phyloP scores from a whole-genome alignment of 2,113 vertebrate genomes.

The Dicerorhinus sumatrensis region DNA sequence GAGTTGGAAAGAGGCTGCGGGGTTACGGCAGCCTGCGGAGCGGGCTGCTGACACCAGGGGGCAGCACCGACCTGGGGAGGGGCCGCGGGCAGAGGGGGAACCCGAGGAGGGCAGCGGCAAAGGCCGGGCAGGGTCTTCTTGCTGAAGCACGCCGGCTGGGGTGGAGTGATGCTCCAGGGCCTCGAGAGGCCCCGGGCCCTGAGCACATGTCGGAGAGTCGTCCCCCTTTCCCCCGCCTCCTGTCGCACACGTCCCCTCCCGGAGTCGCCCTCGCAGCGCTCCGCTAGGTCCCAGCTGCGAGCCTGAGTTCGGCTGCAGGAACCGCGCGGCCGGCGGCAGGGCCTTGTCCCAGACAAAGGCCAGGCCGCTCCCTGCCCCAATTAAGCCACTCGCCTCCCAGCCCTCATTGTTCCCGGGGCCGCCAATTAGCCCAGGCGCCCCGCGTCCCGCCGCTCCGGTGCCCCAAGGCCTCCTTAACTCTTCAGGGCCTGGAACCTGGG shows the following conservation, averaged over 20 bases:
- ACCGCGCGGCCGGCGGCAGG: not conserved
- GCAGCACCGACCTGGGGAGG: slow-evolving; percentile 15
- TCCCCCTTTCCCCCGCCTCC: not conserved
- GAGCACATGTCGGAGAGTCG: not conserved
- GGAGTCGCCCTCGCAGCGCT: not conserved
- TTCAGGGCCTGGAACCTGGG: not conserved
- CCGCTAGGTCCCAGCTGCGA: not conserved
- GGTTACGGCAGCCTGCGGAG: not conserved
- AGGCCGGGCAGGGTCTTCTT: not conserved
- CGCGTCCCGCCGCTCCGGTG: slow-evolving; percentile 17
- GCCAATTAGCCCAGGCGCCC: slow-evolving; percentile 68
- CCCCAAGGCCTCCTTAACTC: slow-evolving; percentile 61
- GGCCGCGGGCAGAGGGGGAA: not conserved
- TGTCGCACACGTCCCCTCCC: not conserved
- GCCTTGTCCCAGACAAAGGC: slow-evolving; percentile 66
- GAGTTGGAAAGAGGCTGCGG: not conserved
- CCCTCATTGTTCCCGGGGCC: slow-evolving; percentile 61
- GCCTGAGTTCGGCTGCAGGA: not conserved
- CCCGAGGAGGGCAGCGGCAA: not conserved
- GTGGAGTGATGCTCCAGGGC: not conserved
- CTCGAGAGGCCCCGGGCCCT: not conserved
- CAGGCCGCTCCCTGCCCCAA: slow-evolving; percentile 60
- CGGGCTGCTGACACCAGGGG: slow-evolving; percentile 55
- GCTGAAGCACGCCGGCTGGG: not conserved
- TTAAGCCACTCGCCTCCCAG: slow-evolving; percentile 57